phyloP scores from a whole-genome alignment of 2,888 invertebrate genomes.

The Electrophaes corylata region DNA sequence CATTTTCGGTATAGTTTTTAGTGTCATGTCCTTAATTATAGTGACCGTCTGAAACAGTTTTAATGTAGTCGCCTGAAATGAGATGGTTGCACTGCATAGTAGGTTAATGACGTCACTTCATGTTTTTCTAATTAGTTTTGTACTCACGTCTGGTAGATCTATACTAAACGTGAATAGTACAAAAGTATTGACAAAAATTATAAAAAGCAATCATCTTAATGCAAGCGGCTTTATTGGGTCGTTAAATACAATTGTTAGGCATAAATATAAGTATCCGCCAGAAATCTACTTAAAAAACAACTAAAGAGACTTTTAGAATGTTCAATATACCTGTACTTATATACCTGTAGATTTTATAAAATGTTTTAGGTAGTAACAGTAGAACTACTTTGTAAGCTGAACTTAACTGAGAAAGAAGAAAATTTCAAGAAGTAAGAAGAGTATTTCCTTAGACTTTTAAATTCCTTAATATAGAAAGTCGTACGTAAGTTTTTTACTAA shows the following conservation, averaged over 20 bases:
- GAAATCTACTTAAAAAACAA: slow-evolving; percentile 9
- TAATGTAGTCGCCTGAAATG: no score
- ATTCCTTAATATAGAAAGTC: slow-evolving; percentile 5
- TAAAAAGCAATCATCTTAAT: no score
- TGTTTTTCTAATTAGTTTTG: no score
- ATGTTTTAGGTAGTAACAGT: slow-evolving; percentile 12
- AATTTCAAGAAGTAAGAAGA: neutral
- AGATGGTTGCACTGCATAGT: no score
- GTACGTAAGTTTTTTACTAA: slow-evolving; percentile 14
- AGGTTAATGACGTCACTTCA: no score
- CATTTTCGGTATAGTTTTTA: neutral
- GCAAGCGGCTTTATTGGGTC: no score
- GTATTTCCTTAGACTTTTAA: slow-evolving; percentile 7
- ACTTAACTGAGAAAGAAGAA: neutral
- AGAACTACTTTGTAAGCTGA: neutral
- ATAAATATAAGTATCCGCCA: slow-evolving; percentile 2
- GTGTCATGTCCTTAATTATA: neutral
- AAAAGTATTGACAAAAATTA: no score
- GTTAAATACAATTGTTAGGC: neutral
- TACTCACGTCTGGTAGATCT: no score
- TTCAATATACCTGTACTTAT: neutral
- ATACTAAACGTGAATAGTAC: no score
- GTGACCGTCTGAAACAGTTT: neutral
- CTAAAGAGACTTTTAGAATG: neutral
- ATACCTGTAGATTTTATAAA: slow-evolving; percentile 12